phyloP scores from a whole-genome alignment of 2,888 invertebrate species.

The Poecilobothrus nobilitatus region DNA sequence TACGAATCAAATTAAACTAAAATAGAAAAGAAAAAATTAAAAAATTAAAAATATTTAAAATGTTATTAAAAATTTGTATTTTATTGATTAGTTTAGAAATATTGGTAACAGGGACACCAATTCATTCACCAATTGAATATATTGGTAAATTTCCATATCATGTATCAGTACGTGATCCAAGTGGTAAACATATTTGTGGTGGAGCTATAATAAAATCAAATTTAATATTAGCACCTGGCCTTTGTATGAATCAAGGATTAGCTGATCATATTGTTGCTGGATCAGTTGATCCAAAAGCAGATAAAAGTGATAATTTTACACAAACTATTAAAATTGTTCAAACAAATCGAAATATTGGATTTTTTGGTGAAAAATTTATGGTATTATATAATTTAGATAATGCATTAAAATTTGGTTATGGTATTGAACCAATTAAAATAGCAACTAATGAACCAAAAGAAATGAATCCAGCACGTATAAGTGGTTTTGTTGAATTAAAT shows the following conservation, averaged over 20 bases:
- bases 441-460: not conserved
- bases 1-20: no score
- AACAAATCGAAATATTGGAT: not conserved
- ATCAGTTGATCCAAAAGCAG: not conserved
- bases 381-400: not conserved
- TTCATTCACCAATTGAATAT: slow-evolving; percentile 1
- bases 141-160: slow-evolving; percentile 3
- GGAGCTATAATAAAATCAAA: not conserved
- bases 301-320: not conserved
- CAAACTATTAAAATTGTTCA: not conserved
- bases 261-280: not conserved
- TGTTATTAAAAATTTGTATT: not conserved
- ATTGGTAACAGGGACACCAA: not conserved
- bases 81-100: not conserved
- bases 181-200: not conserved
- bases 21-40: no score
- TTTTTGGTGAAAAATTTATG: slow-evolving; percentile 1
- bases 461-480: not conserved
- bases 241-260: not conserved
- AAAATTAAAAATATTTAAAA: not conserved
- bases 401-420: not conserved
- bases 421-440: not conserved
- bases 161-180: not conserved
- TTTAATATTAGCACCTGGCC: not conserved
- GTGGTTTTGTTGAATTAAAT: not conserved